Base-by-base conservation (phyloP, 1,140 invertebrate genomes). In the Oedothorax gibbosus region DNA sequence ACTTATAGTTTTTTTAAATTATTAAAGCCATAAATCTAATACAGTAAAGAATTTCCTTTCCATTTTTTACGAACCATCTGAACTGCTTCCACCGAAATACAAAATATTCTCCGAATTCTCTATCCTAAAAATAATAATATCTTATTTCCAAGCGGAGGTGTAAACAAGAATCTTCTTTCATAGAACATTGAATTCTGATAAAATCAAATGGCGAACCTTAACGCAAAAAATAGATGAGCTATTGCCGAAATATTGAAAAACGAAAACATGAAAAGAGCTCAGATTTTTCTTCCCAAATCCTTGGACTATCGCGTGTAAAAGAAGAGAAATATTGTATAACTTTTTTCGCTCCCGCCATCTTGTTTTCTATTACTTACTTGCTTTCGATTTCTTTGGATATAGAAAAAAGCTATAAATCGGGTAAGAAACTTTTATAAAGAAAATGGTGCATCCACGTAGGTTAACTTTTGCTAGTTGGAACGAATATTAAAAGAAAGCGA, bases 101-200 rank as follows among this genome's bases (percentile, higher is more conserved):
- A 35, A 35, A 35, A 35, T 35, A 35, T 35, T 35, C 35, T 35
- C 35, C 35, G 35, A 35, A 35, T 5, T 35, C 35, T 35, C 35
- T 5, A 35, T 5, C 35, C 35, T 35, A 35, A 35, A 35, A 35
- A 35, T 35, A 35, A 35, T 35, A 35, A 35, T 35, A 35, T 35
- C 35, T 35, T 35, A 35, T 35, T 35, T 35, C 35, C 35, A 35
- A 35, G 54, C 12, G 72, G 18, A 57, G 57, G 57, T n/a, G 72
- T 71, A 81, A 81, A 71, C 54, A 69, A 71, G 35, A 71, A 71
- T 65, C 21, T 51, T 51, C 20, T 35, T 81, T 68, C 78, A 81
- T 81, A 60, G 78, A 81, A 81, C 78, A 81, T 81, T 81, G 78
- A 81, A 81, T 81, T 81, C 78, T 57, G 78, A 81, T 81, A 81